Evolutionary conservation across 2,113 vertebrate genomes (phyloP), one percentile per base, ranked within the genome.

Genomic region (Tachysurus fulvidraco): DNA sequence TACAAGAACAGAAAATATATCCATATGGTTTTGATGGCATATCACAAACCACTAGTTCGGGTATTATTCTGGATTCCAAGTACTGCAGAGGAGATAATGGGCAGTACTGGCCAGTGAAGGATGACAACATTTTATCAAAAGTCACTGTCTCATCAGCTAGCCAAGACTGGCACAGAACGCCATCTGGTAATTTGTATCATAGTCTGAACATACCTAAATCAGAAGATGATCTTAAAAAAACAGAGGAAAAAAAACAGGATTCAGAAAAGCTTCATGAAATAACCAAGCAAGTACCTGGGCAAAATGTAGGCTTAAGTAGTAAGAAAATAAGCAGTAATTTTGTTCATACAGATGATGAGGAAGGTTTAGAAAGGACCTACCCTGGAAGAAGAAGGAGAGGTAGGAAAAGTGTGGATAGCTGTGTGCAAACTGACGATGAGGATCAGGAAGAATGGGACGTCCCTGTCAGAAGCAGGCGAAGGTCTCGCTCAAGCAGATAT

Each of bases 331-430:
- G 96, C 87, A 97, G 98, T 92, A 98, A 97, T 90, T 96, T 97
- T 46, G 97, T 99, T 0, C 98, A 99, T 91, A 99, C 98, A n/a
- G 98, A 99, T 74, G 98, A 99, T 67, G 98, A 99, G 93, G 98
- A 99, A 2, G 95, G 93, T n/a, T 88, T 95, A 59, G 98, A 98
- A 60, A 96, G 96, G 87, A 94, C 94, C 82, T 96, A 95, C 14
- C 83, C 94, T 7, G 97, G 96, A 65, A 96, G 96, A 89, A 96
- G 95, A 89, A 96, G 96, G 83, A 98, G 94, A 91, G 91, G 83
- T 86, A 98, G 96, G 87, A 98, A 96, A 92, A 96, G 97, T 85
- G 92, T 97, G 36, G 98, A 99, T 86, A 98, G 96, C 2, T 97
- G 97, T 86, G 95, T 96, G 90, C 98, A 99, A 89, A 98, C 96